Base-by-base conservation (phyloP, 2,113 vertebrate genomes). In the Pteropus alecto region DNA sequence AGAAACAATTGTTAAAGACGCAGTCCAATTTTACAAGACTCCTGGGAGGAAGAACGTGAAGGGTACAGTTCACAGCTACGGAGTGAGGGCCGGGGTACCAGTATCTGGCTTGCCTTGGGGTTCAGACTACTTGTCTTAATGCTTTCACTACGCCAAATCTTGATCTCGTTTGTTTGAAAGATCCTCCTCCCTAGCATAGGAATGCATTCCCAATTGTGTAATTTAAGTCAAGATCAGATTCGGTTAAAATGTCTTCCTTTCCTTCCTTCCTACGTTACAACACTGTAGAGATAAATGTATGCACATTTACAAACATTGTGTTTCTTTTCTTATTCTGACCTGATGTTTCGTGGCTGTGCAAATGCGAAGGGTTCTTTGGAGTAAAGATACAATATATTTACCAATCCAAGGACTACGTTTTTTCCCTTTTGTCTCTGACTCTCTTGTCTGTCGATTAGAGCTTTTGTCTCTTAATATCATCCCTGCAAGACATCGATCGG, bases 401-500 rank as follows among this genome's bases (percentile, higher is more conserved):
- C 21, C 35, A 54, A 30, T 71, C 10, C n/a, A 83, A 93, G 13
- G 19, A 51, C 5, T 48, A 79, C 68, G 15, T 86, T 92, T 95
- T 24, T 28, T 92, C 19, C 71, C 58, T 51, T 71, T 95, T 82
- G 16, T 87, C 16, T 16, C 28, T 87, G 70, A 56, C 41, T 21
- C 9, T 93, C 88, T 79, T 83, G 79, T 12, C 28, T 90, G 28
- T 86, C 68, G 8, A 76, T 41, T n/a, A 91, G 16, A 92, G 9
- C 22, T 87, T 96, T 87, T 92, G 46, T 89, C 43, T 86, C 21
- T 73, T 67, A 82, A 85, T 1, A 68, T 74, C 83, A 84, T 94
- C n/a, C 88, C 48, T 65, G 79, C 16, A 79, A 94, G 30, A n/a
- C 46, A 63, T 35, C 87, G 90, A 79, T 93, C 85, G 61, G 33